Evolutionary conservation across 2,888 invertebrate genomes (phyloP).

Genomic region (Lepidonotus clava): DNA sequence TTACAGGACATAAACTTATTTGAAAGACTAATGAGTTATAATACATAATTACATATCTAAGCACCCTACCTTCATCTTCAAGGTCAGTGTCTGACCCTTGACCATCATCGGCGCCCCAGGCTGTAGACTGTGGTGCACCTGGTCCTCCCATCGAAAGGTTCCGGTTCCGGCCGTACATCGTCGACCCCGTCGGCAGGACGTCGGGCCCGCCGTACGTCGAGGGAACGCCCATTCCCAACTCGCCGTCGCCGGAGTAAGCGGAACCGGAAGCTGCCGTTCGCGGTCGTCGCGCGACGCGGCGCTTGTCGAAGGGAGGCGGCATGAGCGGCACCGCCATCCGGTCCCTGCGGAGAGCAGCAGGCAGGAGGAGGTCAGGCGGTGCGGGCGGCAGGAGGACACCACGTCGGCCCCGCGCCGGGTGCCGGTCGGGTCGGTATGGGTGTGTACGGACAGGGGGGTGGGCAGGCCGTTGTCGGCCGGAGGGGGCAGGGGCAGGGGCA

Average conservation of each 20-base stretch:
- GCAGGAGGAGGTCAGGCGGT: neutral
- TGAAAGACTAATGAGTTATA: too few species aligned
- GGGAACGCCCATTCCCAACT: neutral
- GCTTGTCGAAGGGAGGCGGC: slow-evolving; percentile 21
- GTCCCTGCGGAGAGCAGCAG: slow-evolving; percentile 7
- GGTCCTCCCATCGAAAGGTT: neutral
- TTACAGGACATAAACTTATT: too few species aligned
- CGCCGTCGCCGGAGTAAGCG: neutral
- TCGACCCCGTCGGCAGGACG: neutral
- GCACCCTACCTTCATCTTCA: slow-evolving; percentile 41
- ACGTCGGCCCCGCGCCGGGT: neutral
- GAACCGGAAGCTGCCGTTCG: neutral
- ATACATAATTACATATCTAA: too few species aligned
- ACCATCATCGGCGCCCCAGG: slow-evolving; percentile 26
- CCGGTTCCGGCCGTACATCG: neutral
- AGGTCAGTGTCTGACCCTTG: slow-evolving; percentile 49
- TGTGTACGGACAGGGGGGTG: slow-evolving; percentile 28
- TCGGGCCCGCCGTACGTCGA: neutral
- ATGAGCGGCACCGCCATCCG: slow-evolving; percentile 31
- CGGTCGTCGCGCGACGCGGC: neutral
- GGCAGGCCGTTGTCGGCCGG: neutral
- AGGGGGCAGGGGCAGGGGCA: neutral
- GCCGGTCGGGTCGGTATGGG: slow-evolving; percentile 8
- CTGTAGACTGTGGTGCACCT: slow-evolving; percentile 11
- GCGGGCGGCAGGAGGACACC: slow-evolving; percentile 4